These are phyloP conservation scores for Argynnis bischoffii DNA, from an alignment of 2,888 invertebrate genomes.

Conservation along the genomic window DNA sequence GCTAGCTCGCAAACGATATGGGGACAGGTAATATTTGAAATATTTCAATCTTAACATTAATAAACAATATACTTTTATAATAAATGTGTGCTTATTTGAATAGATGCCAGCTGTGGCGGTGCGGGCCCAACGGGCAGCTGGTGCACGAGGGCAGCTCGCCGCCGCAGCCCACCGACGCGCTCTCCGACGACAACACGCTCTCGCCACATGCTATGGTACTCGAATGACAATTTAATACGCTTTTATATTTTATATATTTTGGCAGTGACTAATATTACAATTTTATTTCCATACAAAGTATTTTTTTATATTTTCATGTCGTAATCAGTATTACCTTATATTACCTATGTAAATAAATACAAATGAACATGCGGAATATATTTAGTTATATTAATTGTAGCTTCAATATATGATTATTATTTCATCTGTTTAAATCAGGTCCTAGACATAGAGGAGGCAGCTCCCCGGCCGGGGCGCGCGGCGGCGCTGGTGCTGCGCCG, in stretches of 20 bases:
- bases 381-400: not conserved
- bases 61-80: not conserved
- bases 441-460: slow-evolving; percentile 93
- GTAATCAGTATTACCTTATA: too few relatives aligned
- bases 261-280: too few relatives aligned
- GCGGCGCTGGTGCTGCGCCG: slow-evolving; percentile 90
- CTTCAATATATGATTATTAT: not conserved
- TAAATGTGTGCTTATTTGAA: slow-evolving; percentile 44
- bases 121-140: slow-evolving; percentile 93
- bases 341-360: not conserved
- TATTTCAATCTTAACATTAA: not conserved
- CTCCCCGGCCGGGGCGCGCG: slow-evolving; percentile 89
- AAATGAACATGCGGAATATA: not conserved
- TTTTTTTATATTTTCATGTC: too few relatives aligned
- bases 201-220: slow-evolving; percentile 73
- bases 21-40: slow-evolving; percentile 60
- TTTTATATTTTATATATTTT: too few relatives aligned
- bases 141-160: slow-evolving; percentile 96
- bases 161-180: slow-evolving; percentile 76
- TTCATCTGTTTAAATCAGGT: slow-evolving; percentile 71
- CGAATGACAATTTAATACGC: not conserved
- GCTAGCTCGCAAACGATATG: slow-evolving; percentile 85
- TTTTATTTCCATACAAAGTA: too few relatives aligned
- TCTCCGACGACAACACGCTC: slow-evolving; percentile 60
- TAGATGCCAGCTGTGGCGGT: slow-evolving; percentile 95